phyloP scores from a whole-genome alignment of 1,140 invertebrate species.

The Drosophila pseudoobscura region DNA sequence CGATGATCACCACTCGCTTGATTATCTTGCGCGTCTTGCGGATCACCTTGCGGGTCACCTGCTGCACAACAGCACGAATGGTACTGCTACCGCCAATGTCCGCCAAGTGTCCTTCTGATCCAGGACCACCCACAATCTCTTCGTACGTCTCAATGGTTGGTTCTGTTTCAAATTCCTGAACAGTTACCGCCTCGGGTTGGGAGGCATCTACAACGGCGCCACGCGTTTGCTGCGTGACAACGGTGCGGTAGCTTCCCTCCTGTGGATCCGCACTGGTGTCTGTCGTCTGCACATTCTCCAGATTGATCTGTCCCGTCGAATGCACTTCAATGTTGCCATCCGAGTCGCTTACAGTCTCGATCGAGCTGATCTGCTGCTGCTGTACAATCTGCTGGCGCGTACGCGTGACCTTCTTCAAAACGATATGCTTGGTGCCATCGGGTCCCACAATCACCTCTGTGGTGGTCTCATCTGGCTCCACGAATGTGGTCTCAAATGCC shows the following conservation, averaged over 20 bases:
- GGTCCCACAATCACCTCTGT: constrained; percentile 90
- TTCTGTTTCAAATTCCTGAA: constrained; percentile 85
- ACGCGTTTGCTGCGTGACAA: constrained; percentile 65
- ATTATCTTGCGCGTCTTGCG: constrained; percentile 90
- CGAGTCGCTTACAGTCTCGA: constrained; percentile 85
- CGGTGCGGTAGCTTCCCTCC: constrained; percentile 57
- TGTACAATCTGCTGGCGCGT: constrained; percentile 84
- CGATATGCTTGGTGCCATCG: constrained; percentile 91
- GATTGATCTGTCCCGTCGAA: constrained; percentile 72
- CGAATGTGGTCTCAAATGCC: constrained; percentile 90
- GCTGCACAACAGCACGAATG: constrained; percentile 89
- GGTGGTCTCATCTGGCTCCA: constrained; percentile 90
- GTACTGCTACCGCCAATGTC: constrained; percentile 32
- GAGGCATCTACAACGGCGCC: constrained; percentile 83
- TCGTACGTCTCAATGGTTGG: constrained; percentile 71
- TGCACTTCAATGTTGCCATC: constrained; percentile 85
- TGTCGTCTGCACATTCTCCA: constrained; percentile 69
- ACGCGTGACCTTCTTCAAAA: constrained; percentile 87
- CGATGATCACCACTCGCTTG: constrained; percentile 89
- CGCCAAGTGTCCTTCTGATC: constrained; percentile 56
- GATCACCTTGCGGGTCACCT: constrained; percentile 90
- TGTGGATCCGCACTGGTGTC: constrained; percentile 59
- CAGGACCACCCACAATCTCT: constrained; percentile 45
- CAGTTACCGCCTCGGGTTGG: constrained; percentile 85
- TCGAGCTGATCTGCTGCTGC: constrained; percentile 84